phyloP scores from a whole-genome alignment of 2,113 vertebrate genomes.

The Pollachius pollachius region DNA sequence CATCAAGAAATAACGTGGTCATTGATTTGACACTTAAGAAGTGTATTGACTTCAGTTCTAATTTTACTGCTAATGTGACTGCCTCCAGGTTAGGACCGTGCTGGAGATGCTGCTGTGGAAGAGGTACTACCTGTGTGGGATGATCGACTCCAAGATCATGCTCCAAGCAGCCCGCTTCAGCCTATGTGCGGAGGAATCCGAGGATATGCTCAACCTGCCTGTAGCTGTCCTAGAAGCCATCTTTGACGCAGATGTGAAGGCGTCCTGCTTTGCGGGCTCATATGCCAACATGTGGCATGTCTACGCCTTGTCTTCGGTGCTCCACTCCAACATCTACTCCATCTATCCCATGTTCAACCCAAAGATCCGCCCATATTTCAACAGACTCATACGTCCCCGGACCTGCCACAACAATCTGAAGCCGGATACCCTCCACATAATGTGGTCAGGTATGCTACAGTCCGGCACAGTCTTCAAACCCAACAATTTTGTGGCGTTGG shows the following conservation, averaged over 20 bases:
- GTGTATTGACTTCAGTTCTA: neutral
- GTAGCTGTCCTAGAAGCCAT: constrained; percentile 88
- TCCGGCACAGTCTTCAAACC: constrained; percentile 82
- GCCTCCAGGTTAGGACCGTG: constrained; percentile 81
- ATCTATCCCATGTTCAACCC: constrained; percentile 95
- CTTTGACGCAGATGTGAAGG: constrained; percentile 92
- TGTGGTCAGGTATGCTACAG: constrained; percentile 90
- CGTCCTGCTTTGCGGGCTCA: constrained; percentile 89
- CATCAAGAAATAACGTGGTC: too few species aligned
- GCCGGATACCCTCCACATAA: constrained; percentile 83
- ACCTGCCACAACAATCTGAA: constrained; percentile 56
- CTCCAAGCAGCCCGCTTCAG: constrained; percentile 92
- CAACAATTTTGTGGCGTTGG: constrained; percentile 85
- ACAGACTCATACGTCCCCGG: constrained; percentile 87
- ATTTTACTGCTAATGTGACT: neutral
- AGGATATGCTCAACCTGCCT: constrained; percentile 86
- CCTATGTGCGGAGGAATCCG: constrained; percentile 88
- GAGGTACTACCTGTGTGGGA: constrained; percentile 89
- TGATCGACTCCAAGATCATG: constrained; percentile 98
- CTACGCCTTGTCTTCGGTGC: constrained; percentile 87
- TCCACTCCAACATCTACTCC: constrained; percentile 90
- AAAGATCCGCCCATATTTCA: constrained; percentile 93
- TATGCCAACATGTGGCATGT: constrained; percentile 97
- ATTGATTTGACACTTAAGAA: neutral
- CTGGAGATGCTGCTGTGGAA: constrained; percentile 94